A percentile compares a stretch with the other conserved stretches of the same genome.
phyloP scores from a whole-genome alignment of 64 coral and sea anemone genomes.

The Pocillopora damicornis region DNA sequence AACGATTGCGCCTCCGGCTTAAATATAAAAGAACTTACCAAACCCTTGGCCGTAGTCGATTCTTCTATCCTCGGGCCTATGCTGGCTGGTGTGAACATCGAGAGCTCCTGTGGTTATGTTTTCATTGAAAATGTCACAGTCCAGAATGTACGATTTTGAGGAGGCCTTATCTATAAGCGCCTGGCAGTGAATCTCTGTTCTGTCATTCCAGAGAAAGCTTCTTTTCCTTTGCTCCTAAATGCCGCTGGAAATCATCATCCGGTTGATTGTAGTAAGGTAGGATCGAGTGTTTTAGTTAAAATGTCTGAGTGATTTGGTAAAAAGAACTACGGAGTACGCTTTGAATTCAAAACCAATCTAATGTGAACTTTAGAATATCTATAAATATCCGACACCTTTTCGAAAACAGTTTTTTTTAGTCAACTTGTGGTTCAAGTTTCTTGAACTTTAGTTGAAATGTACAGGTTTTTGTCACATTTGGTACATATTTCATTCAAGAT shows the following conservation, averaged over 20 bases:
- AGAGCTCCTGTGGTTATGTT: not conserved
- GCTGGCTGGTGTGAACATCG: conserved; percentile 44
- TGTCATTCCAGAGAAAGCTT: not conserved
- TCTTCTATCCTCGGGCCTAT: not conserved
- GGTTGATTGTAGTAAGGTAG: conserved; percentile 25
- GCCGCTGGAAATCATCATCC: not conserved
- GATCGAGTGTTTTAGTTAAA: not conserved
- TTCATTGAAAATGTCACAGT: conserved; percentile 41
- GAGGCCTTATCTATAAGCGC: conserved; percentile 37
- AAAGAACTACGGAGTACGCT: too few species aligned
- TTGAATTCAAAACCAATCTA: too few species aligned
- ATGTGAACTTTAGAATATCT: too few species aligned
- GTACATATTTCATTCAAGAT: too few species aligned
- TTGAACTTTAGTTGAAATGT: too few species aligned
- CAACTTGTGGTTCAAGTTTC: too few species aligned
- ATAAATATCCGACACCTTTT: too few species aligned
- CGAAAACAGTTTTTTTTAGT: too few species aligned
- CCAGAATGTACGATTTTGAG: conserved; percentile 27
- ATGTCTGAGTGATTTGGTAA: too few species aligned
- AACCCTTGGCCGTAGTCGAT: conserved; percentile 8
- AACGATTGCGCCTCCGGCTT: conserved; percentile 44
- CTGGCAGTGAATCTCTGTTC: conserved; percentile 14
- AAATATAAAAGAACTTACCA: conserved; percentile 5
- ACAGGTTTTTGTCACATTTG: too few species aligned
- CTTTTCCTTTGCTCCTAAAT: conserved; percentile 11